A percentile compares a stretch with the other conserved stretches of the same genome.
Evolutionary conservation across 2,113 vertebrate genomes (phyloP).

Genomic region (Lynx canadensis): DNA sequence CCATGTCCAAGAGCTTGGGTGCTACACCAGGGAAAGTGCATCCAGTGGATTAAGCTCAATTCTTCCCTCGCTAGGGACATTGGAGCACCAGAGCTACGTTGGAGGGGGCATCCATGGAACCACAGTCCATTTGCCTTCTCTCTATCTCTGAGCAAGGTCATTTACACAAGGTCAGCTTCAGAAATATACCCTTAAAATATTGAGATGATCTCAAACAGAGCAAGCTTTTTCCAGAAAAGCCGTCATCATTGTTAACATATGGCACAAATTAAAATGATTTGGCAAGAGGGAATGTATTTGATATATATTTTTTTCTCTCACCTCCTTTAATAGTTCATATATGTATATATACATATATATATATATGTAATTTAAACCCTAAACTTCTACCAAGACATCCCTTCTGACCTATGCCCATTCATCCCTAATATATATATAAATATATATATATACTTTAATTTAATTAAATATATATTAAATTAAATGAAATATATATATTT

Average conservation of each 20-base stretch:
- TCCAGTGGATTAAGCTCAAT: not conserved
- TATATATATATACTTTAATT: no score
- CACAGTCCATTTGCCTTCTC: not conserved
- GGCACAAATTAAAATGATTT: not conserved
- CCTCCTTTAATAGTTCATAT: not conserved
- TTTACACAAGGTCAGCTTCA: not conserved
- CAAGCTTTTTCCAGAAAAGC: not conserved
- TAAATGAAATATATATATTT: no score
- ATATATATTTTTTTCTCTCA: not conserved
- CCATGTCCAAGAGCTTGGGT: not conserved
- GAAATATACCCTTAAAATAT: not conserved
- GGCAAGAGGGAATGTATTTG: not conserved
- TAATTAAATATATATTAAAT: no score
- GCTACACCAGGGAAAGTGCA: not conserved
- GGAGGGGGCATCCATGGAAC: accelerated
- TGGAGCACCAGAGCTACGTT: not conserved
- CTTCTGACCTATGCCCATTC: not conserved
- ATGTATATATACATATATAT: not conserved
- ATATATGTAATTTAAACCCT: not conserved
- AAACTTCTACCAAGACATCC: not conserved
- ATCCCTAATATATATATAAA: not conserved
- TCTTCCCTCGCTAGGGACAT: not conserved
- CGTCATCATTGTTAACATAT: not conserved
- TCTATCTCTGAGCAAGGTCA: not conserved
- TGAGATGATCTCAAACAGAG: not conserved